phyloP scores from a whole-genome alignment of 2,888 invertebrate genomes.

The Seladonia tumulorum region DNA sequence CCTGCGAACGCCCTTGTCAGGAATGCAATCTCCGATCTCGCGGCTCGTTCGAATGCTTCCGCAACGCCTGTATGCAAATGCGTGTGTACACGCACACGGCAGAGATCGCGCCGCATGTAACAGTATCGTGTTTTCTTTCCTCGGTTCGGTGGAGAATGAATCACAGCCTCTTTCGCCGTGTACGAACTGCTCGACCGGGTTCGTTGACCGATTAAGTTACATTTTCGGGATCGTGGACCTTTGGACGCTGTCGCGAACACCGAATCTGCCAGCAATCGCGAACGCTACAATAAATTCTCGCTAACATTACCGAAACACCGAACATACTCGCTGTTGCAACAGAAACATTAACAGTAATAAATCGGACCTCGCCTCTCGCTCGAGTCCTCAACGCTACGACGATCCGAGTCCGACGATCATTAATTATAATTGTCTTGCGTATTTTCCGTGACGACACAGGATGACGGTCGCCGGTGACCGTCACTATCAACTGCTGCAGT shows the following conservation, averaged over 20 bases:
- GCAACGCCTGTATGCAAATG: conserved; percentile 19
- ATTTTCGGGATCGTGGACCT: conserved; percentile 16
- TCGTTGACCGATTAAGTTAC: background rate
- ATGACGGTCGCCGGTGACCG: too few relatives aligned
- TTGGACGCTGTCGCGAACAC: background rate
- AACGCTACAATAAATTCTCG: background rate
- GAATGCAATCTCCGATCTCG: conserved; percentile 62
- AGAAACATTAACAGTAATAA: background rate
- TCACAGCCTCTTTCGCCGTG: conserved; percentile 8
- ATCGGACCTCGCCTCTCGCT: too few relatives aligned
- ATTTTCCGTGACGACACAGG: too few relatives aligned
- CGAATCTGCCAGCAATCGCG: background rate
- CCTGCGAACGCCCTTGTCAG: conserved; percentile 58
- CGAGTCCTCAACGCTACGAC: too few relatives aligned
- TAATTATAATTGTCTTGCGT: too few relatives aligned
- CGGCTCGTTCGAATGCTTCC: conserved; percentile 32
- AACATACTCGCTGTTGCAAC: background rate
- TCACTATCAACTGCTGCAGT: too few relatives aligned
- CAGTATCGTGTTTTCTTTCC: conserved; percentile 40
- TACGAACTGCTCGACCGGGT: background rate
- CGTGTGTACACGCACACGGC: conserved; percentile 12
- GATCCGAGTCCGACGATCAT: too few relatives aligned
- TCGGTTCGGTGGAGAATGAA: background rate
- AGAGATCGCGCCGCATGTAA: conserved; percentile 43
- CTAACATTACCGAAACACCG: background rate